Evolutionary conservation across 2,797 vertebrate species (phyloP), one percentile per base, ranked within the genome.

Genomic region (Takifugu ocellatus): DNA sequence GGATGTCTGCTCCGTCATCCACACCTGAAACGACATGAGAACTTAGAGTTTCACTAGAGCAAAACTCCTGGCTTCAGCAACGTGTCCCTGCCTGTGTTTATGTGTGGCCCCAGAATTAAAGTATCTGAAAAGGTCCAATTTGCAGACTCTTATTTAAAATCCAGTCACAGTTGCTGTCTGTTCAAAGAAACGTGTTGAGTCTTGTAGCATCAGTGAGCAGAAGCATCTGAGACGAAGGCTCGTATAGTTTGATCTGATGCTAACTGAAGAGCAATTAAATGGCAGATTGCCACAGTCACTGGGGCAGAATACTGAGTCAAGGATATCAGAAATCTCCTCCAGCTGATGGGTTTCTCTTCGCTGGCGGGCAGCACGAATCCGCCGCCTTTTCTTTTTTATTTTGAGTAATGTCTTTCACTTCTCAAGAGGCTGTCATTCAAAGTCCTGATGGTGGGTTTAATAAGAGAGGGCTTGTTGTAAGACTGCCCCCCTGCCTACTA

Each of bases 1-100:
- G 97, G 69, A 99, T 99, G 84, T 99, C 97, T 3, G 95, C 97
- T 9, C 97, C 97, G 0, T 99, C 97, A 0, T 99, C 97, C 74
- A 99, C 97, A 67, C 97, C 97, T 98, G 64, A 72, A 33, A 49
- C 50, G 63, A 60, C 36, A 39, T 39, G 11, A 14, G 36, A 5
- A 12, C 11, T 39, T 39, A 33, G 31, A 33, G 31, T 33, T 33
- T 33, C 31, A 33, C 7, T 10, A 33, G 7, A 33, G 31, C 31
- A 33, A 33, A 33, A 33, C 31, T 39, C 14, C 33, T 33, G 33
- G 33, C 9, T 33, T 11, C 33, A 33, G 33, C 5, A 33, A 33
- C 2, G 2, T 39, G 36, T 14, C 36, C 14, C 8, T 14, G 9
- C 14, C 4, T 10, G 36, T 39, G 3, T 39, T 3, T 39, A 12